Base-by-base conservation (phyloP, 2,888 invertebrate species). In the Megamerina dolium region DNA sequence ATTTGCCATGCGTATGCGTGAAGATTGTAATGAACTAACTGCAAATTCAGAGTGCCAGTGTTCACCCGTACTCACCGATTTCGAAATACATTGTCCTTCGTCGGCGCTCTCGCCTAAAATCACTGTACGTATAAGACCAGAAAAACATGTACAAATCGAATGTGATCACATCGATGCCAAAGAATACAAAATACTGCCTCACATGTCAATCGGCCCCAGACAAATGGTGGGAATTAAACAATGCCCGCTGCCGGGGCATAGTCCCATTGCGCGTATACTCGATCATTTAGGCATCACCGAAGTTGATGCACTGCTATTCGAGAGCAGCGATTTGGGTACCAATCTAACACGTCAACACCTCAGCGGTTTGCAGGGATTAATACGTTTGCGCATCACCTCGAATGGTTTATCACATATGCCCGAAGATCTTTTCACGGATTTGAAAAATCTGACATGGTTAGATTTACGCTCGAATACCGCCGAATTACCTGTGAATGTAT, bases 401-500 rank as follows among this genome's bases (percentile, higher is more conserved):
- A 83, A 83, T 57, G 77, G 78, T 12, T 66, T 85, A 5, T 75
- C 76, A 1, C 74, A 76, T 48, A 69, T 85, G 29, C 78, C 80
- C 1, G 75, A 75, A 32, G 78, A 84, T 61, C 58, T 84, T 13
- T 78, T 87, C 50, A 63, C 62, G 17, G 79, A 79, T 52, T 68
- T 82, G 48, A 73, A 70, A 34, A 78, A 81, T 49, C 61, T 86
- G n/a, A 77, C 73, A 4, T 77, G 77, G 75, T 63, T 87, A 39
- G 79, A 81, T 56, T 75, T 87, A 53, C 73, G 76, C 45, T 76
- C 78, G 3, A 82, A 81, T 58, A 75, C 76, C 41, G 73, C 80
- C 5, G 74, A 76, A 55, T 61, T 82, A 21, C 77, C 79, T 1
- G 73, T 73, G 45, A 73, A 76, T 52, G 64, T 81, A 17, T 79